phyloP scores from a whole-genome alignment of 2,797 vertebrate genomes.

The Peromyscus melanophrys region DNA sequence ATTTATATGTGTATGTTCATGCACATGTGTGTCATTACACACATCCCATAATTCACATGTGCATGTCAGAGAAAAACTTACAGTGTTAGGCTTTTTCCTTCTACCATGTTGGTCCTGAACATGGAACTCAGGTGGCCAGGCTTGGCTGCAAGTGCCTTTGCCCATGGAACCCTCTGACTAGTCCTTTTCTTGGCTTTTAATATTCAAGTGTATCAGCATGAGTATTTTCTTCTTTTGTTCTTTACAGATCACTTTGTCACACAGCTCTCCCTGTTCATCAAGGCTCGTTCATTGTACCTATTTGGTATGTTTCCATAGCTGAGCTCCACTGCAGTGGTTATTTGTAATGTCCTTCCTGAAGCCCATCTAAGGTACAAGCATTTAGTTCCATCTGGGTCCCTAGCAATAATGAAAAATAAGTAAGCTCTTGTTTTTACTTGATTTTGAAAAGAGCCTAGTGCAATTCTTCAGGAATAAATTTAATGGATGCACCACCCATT shows the following conservation, averaged over 20 bases:
- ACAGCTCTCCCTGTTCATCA: neutral
- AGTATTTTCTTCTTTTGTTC: neutral
- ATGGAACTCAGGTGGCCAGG: neutral
- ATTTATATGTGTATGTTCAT: neutral
- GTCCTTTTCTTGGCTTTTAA: neutral
- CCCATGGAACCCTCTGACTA: neutral
- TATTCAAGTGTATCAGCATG: neutral
- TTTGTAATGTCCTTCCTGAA: neutral
- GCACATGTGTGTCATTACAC: accelerated
- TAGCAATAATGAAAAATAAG: neutral
- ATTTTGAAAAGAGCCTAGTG: neutral
- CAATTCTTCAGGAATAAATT: neutral
- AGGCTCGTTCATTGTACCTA: neutral
- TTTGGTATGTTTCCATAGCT: neutral
- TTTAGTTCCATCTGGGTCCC: neutral
- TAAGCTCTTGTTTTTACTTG: neutral
- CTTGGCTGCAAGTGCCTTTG: neutral
- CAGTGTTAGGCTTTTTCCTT: neutral
- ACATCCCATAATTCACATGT: neutral
- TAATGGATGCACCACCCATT: neutral
- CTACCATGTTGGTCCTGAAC: neutral
- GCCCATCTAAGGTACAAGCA: neutral
- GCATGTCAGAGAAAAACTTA: neutral
- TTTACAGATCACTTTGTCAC: neutral
- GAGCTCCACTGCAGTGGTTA: neutral